These are phyloP conservation scores for Ganaspis brasiliensis DNA, from an alignment of 2,888 invertebrate species.

Conservation along the genomic window DNA sequence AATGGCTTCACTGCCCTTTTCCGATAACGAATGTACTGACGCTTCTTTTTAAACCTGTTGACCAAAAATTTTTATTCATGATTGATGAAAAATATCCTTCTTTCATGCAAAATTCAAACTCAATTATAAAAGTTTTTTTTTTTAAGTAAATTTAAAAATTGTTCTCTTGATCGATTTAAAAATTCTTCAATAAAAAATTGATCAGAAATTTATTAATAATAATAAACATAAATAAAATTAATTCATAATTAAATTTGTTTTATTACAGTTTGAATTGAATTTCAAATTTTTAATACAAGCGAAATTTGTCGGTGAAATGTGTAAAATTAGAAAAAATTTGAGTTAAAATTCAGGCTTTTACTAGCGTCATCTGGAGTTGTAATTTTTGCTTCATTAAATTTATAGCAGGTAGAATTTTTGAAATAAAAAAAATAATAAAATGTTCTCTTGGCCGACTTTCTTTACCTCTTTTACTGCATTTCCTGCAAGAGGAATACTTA, in stretches of 20 bases:
- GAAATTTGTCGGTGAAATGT: not conserved
- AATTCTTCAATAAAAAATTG: slow-evolving; percentile 5
- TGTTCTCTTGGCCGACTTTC: slow-evolving; percentile 32
- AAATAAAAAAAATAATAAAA: not conserved
- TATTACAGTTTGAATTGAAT: not conserved
- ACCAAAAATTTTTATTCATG: slow-evolving; percentile 14
- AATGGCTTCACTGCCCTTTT: slow-evolving; percentile 31
- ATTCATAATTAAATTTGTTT: no score
- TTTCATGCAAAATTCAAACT: not conserved
- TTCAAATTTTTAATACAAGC: not conserved
- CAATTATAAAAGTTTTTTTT: slow-evolving; percentile 48
- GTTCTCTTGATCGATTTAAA: slow-evolving; percentile 46
- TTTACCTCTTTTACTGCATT: slow-evolving; percentile 24
- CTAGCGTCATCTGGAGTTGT: slow-evolving; percentile 12
- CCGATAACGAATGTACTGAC: slow-evolving; percentile 39
- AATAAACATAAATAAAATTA: no score
- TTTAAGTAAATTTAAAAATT: not conserved
- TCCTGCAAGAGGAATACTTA: slow-evolving; percentile 29
- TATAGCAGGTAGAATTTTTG: not conserved
- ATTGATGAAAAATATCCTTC: slow-evolving; percentile 27
- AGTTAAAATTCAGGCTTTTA: slow-evolving; percentile 17
- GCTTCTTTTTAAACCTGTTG: slow-evolving; percentile 35
- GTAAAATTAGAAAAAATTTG: slow-evolving; percentile 14
- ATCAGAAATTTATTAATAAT: no score
- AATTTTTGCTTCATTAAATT: slow-evolving; percentile 25